Conservation (phyloP, 2,797 vertebrate genomes). For the Siniperca scherzeri region DNA sequence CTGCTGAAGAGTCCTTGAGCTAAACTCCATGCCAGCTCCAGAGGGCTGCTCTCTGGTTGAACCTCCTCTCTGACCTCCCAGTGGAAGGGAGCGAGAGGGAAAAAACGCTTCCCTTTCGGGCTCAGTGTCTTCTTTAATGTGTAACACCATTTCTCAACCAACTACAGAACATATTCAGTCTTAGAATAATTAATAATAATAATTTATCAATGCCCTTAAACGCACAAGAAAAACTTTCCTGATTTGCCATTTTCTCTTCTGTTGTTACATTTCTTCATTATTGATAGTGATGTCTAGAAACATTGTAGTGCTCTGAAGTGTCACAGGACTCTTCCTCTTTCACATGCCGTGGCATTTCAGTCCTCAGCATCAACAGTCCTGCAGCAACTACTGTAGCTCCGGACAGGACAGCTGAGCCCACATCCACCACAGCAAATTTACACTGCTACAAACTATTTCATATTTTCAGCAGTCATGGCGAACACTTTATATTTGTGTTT, state of each 20-base stretch:
- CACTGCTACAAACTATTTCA: conserved; percentile 5
- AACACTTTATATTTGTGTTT: background rate
- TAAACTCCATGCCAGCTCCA: conserved; percentile 31
- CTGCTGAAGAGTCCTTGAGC: conserved; percentile 54
- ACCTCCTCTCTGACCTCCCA: conserved; percentile 47
- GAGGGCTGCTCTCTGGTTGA: conserved; percentile 19
- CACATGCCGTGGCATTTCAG: conserved; percentile 26
- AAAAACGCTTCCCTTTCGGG: conserved; percentile 4
- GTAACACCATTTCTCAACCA: background rate
- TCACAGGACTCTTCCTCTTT: conserved; percentile 10
- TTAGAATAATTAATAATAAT: background rate
- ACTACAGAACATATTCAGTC: background rate
- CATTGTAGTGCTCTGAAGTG: background rate
- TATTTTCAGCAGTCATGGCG: background rate
- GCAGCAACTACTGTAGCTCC: conserved; percentile 3
- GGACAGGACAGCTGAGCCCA: background rate
- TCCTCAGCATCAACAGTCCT: background rate
- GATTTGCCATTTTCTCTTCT: background rate
- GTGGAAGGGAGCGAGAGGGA: background rate
- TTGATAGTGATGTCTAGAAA: conserved; percentile 19
- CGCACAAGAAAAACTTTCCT: background rate
- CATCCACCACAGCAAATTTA: background rate
- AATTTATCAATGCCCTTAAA: background rate
- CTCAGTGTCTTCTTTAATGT: conserved; percentile 11
- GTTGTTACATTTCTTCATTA: background rate